phyloP scores from a whole-genome alignment of 92 coral and sea anemone genomes.

The Virgularia gustaviana region DNA sequence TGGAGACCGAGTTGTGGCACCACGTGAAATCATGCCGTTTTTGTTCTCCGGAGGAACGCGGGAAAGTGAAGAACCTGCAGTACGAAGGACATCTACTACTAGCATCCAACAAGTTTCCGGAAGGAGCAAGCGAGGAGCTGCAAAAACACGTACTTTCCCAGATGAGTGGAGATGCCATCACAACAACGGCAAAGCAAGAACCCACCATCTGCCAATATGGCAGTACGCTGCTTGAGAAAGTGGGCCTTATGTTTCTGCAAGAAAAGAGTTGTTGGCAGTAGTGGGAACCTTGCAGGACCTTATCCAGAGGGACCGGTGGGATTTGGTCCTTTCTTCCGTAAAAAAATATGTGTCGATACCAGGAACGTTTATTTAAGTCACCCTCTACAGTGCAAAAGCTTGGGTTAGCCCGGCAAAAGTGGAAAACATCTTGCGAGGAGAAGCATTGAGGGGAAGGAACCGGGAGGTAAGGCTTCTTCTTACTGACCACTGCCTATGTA shows the following conservation, averaged over 20 bases:
- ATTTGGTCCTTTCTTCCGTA: neutral
- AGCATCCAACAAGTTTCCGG: neutral
- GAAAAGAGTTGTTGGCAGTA: neutral
- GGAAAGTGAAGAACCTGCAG: neutral
- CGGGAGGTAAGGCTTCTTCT: no score
- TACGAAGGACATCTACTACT: neutral
- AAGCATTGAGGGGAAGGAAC: neutral
- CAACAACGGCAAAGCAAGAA: neutral
- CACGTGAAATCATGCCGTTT: neutral
- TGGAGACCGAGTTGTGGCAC: neutral
- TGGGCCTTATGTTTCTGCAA: neutral
- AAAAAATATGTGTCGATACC: neutral
- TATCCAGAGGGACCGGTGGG: neutral
- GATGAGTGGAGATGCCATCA: neutral
- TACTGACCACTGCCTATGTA: no score
- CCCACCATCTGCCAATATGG: neutral
- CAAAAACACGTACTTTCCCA: neutral
- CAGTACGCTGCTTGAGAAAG: neutral
- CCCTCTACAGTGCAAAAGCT: neutral
- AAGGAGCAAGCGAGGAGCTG: neutral
- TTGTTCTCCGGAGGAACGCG: neutral
- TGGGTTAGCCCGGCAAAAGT: neutral
- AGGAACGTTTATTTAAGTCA: neutral
- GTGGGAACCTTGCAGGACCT: neutral
- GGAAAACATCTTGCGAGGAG: neutral